These are phyloP conservation scores for Eupithecia insigniata DNA, from an alignment of 2,888 invertebrate genomes.

Conservation along the genomic window DNA sequence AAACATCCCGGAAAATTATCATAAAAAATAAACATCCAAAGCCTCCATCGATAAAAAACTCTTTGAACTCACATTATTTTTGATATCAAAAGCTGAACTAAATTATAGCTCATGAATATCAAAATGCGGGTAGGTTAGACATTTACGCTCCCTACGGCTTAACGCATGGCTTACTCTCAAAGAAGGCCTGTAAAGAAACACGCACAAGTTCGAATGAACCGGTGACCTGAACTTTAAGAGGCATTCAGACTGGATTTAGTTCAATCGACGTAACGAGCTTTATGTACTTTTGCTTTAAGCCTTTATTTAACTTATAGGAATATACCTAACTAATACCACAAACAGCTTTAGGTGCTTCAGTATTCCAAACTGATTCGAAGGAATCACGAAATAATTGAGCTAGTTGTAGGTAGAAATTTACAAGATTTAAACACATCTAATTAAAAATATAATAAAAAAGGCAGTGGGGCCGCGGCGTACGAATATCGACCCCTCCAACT, in stretches of 20 bases:
- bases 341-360: background rate
- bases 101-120: conserved; percentile 46
- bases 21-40: conserved; percentile 21
- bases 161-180: conserved; percentile 65
- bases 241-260: background rate
- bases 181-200: conserved; percentile 59
- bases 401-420: background rate
- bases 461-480: too few relatives aligned
- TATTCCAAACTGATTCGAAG: background rate
- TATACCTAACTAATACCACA: background rate
- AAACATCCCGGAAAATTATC: conserved; percentile 10
- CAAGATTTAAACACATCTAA: too few relatives aligned
- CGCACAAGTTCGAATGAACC: conserved; percentile 58
- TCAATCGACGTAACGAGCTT: background rate
- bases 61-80: conserved; percentile 42
- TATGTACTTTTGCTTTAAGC: background rate
- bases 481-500: too few relatives aligned
- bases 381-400: background rate
- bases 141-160: conserved; percentile 60
- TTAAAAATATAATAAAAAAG: too few relatives aligned
- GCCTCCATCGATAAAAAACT: conserved; percentile 38
- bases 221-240: conserved; percentile 52
- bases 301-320: background rate
- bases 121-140: conserved; percentile 46
- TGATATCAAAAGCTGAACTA: conserved; percentile 45